Base-by-base conservation (phyloP, 2,797 vertebrate genomes). In the Adrianichthys oophorus region DNA sequence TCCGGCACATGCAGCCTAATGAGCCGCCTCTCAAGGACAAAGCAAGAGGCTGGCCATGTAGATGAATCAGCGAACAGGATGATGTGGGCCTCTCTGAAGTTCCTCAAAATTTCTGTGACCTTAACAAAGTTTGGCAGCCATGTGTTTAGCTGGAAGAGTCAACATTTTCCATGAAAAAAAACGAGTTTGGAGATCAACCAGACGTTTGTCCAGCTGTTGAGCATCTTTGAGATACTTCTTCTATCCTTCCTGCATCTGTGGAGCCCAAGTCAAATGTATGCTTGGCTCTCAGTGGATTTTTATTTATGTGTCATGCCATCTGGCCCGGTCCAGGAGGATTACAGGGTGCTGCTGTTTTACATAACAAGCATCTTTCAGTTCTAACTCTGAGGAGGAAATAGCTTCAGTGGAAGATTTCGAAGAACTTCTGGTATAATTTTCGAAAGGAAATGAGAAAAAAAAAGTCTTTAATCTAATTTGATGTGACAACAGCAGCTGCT, bases 1-100 rank as follows among this genome's bases (percentile, higher is more conserved):
- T 69, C 65, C 53, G 80, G 84, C 70, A 4, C 63, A 48, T 29
- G 52, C 47, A 57, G 66, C 73, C 74, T 85, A 90, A 92, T 85
- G 85, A 91, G 81, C 79, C 79, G 61, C 70, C 68, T 78, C 65
- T 78, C 75, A 87, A 87, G 84, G 85, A 84, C 78, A 68, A 56
- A 63, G 55, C 57, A 44, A 32, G 47, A 55, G 63, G 26, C 29
- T 32, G 7, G 26, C 15, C 10, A 67, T 29, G 5, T 54, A 47
- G 65, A 67, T 15, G 24, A 58, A 72, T 69, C 37, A 52, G 61
- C 41, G 24, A 57, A 14, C 46, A 17, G 4, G 26, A 57, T 41
- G 32, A 65, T 60, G 44, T 49, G 54, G 49, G 47, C 56, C 57
- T 41, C 32, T 19, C 41, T 29, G 55, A 71, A 75, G 64, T 10